phyloP scores from a whole-genome alignment of 37 sponge, comb jelly and placozoan genomes.

The Chondrosia reniformis region DNA sequence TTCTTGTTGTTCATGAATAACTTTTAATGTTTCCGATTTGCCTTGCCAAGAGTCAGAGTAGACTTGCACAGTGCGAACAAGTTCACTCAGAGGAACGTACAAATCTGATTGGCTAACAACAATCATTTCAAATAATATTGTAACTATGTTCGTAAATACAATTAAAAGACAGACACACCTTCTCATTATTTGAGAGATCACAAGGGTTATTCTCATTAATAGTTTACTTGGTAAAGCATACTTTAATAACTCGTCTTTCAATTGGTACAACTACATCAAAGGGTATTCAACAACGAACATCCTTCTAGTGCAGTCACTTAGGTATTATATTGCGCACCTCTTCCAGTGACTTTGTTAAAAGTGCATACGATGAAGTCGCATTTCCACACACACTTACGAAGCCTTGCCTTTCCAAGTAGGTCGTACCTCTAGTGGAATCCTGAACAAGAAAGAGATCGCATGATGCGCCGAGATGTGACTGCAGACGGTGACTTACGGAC shows the following conservation, averaged over 20 bases:
- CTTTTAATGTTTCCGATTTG: conserved; percentile 52
- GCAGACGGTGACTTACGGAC: too few relatives aligned
- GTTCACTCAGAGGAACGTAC: conserved; percentile 49
- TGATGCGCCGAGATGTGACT: too few relatives aligned
- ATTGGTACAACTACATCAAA: conserved; percentile 25
- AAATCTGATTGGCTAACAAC: conserved; percentile 60
- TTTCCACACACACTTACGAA: too few relatives aligned
- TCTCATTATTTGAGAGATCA: conserved; percentile 41
- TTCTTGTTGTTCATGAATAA: conserved; percentile 46
- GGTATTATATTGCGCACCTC: too few relatives aligned
- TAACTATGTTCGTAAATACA: neutral
- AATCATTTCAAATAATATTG: too few relatives aligned
- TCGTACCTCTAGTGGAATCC: too few relatives aligned
- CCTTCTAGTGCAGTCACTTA: too few relatives aligned
- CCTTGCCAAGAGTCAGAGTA: conserved; percentile 74
- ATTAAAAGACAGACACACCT: conserved; percentile 21
- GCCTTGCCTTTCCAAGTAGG: too few relatives aligned
- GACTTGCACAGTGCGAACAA: conserved; percentile 47
- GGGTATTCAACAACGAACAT: too few relatives aligned
- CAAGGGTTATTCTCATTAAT: conserved; percentile 39
- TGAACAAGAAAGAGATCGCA: too few relatives aligned
- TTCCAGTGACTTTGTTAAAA: too few relatives aligned
- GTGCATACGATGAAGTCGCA: too few relatives aligned
- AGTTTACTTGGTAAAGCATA: conserved; percentile 50
- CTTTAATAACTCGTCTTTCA: conserved; percentile 58